These are phyloP conservation scores for Hydractinia echinata DNA, from an alignment of 30 jellyfish, hydroid and myxozoan genomes.

Conservation along the genomic window DNA sequence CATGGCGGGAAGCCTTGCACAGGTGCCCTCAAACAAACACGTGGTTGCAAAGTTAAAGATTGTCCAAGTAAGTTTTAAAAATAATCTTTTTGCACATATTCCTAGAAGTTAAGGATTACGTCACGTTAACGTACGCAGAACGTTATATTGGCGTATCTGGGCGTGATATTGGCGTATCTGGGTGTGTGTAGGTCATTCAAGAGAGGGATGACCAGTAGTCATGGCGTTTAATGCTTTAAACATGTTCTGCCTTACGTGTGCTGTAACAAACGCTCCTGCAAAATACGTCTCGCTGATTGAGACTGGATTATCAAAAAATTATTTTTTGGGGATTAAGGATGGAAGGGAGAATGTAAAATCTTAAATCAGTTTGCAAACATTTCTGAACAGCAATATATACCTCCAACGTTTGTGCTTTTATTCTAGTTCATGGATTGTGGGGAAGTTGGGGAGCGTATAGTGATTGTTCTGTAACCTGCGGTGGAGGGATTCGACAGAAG, in stretches of 20 bases:
- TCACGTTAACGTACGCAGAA: too few species aligned
- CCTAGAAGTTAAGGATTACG: too few species aligned
- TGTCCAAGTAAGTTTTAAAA: constrained; percentile 60
- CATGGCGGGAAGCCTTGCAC: constrained; percentile 67
- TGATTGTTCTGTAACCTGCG: constrained; percentile 42
- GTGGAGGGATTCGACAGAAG: constrained; percentile 40
- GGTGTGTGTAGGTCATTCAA: neutral
- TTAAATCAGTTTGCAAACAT: neutral
- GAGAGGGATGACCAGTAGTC: neutral
- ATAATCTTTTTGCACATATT: neutral
- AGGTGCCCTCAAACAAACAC: neutral
- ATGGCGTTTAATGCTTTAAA: neutral
- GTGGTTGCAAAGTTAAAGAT: constrained; percentile 35
- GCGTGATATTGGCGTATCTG: too few species aligned
- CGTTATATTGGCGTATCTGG: too few species aligned
- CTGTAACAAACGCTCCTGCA: too few species aligned
- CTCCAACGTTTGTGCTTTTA: neutral
- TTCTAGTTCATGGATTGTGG: constrained; percentile 62
- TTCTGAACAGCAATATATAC: neutral
- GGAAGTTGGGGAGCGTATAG: constrained; percentile 32
- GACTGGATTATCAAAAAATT: too few species aligned
- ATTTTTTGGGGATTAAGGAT: too few species aligned
- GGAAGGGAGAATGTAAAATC: too few species aligned
- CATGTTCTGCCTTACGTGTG: neutral
- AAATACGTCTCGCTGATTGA: too few species aligned